Conservation (phyloP, 1,140 invertebrate genomes). For the Drosophila tristis region DNA sequence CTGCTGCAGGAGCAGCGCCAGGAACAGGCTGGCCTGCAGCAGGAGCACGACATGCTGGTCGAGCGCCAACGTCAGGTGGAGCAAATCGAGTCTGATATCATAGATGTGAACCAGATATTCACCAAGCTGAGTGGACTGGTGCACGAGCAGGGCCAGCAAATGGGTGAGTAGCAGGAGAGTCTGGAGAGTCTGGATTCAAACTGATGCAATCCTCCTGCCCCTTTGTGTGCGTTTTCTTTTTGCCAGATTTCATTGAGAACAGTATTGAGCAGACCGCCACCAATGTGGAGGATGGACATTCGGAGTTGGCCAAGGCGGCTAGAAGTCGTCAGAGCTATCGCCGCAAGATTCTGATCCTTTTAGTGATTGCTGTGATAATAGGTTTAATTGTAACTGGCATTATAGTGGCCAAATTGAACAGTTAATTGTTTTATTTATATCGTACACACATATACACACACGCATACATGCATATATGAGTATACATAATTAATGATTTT, state of each 20-base stretch:
- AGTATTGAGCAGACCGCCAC: slow-evolving; percentile 92
- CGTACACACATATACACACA: slow-evolving; percentile 30
- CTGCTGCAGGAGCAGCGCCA: slow-evolving; percentile 86
- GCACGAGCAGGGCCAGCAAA: slow-evolving; percentile 91
- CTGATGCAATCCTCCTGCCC: too few relatives aligned
- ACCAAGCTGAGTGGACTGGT: slow-evolving; percentile 93
- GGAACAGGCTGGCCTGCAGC: slow-evolving; percentile 87
- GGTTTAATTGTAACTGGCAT: slow-evolving; percentile 88
- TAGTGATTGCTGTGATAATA: slow-evolving; percentile 87
- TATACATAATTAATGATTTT: slow-evolving; percentile 50
- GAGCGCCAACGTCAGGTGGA: slow-evolving; percentile 90
- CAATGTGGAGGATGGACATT: slow-evolving; percentile 91
- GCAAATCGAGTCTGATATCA: slow-evolving; percentile 92
- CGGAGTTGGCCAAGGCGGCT: slow-evolving; percentile 91
- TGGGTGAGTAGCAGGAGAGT: slow-evolving; percentile 88
- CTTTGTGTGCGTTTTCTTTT: background rate
- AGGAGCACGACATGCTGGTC: slow-evolving; percentile 91
- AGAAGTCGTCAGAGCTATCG: slow-evolving; percentile 90
- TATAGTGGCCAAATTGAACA: slow-evolving; percentile 86
- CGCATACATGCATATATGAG: slow-evolving; percentile 22
- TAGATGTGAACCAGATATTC: slow-evolving; percentile 97
- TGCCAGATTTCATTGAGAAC: slow-evolving; percentile 93
- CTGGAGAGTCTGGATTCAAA: background rate
- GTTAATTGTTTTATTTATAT: slow-evolving; percentile 79
- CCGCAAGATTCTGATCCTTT: slow-evolving; percentile 89